Base-by-base conservation (phyloP, 2,113 vertebrate genomes). In the Phainopepla nitens region DNA sequence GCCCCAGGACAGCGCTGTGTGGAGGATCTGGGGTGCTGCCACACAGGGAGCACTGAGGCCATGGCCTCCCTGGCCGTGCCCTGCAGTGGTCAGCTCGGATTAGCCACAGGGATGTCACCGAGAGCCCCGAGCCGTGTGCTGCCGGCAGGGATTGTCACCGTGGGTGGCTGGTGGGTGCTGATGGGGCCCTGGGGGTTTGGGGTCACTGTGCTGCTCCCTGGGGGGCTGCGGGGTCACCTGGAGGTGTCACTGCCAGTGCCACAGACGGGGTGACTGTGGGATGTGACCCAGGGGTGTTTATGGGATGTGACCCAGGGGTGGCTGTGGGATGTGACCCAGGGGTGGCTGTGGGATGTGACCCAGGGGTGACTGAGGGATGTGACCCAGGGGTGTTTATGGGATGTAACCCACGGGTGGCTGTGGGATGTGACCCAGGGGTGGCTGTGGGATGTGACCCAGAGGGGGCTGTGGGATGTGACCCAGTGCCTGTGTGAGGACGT, bases 1-100 rank as follows among this genome's bases (percentile, higher is more conserved):
- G 17, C 1, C 8, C 20, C 0, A 0, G 28, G 39, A 25, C 2
- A 8, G 57, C 36, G 11, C 29, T 36, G 56, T 13, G 27, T 1
- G 2, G 31, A 35, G 31, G 9, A 2, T 36, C 31, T 13, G 18
- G 62, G 31, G n/a, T n/a, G n/a, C n/a, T n/a, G n/a, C n/a, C n/a
- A n/a, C n/a, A n/a, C n/a, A 76, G 24, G 7, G 31, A 68, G 3
- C n/a, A 83, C 83, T 15, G 90, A 42, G 82, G 13, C 47, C 0
- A 0, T 27, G 41, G 9, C 15, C 33, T 23, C 21, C 9, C 49
- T 41, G 17, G 66, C 81, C 0, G 3, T 89, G 71, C 54, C 53
- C 60, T 10, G 8, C 23, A 11, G 65, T 35, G 45, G 33, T 91
- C 95, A 90, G 69, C 9, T 65, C 4, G 64, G 51, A n/a, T 94